phyloP scores from a whole-genome alignment of 2,797 vertebrate species.

The Platalea minor region DNA sequence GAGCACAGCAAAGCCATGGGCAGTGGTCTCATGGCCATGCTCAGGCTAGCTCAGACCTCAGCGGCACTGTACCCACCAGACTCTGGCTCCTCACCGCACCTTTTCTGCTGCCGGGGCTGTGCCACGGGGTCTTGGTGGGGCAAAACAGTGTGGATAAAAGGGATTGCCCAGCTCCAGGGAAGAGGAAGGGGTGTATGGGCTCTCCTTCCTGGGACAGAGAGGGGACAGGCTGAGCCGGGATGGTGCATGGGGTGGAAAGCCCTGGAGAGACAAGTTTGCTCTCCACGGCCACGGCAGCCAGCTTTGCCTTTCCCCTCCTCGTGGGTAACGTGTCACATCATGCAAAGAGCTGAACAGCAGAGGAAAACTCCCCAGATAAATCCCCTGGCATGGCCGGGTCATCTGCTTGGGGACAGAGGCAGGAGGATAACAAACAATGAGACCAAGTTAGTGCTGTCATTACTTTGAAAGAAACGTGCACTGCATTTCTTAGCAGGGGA shows the following conservation, averaged over 20 bases:
- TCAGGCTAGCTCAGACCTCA: neutral
- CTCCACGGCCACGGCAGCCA: neutral
- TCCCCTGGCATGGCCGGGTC: neutral
- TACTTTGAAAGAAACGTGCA: neutral
- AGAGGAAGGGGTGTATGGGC: neutral
- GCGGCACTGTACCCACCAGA: rapidly evolving
- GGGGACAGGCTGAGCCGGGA: neutral
- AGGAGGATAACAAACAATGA: neutral
- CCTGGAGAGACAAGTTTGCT: neutral
- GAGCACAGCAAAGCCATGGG: neutral
- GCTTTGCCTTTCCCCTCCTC: neutral
- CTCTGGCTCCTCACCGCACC: too few relatives aligned
- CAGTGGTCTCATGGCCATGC: neutral
- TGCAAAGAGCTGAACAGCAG: neutral
- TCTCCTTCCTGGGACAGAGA: neutral
- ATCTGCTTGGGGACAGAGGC: neutral
- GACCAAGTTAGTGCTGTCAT: neutral
- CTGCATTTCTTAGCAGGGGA: neutral
- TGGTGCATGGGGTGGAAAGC: neutral
- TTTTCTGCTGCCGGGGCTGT: neutral
- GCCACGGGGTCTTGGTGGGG: neutral
- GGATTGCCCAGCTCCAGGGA: neutral
- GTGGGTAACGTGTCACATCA: rapidly evolving
- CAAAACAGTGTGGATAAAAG: neutral
- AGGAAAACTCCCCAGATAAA: neutral